Base-by-base conservation (phyloP, 2,113 vertebrate species). In the Sapajus apella region DNA sequence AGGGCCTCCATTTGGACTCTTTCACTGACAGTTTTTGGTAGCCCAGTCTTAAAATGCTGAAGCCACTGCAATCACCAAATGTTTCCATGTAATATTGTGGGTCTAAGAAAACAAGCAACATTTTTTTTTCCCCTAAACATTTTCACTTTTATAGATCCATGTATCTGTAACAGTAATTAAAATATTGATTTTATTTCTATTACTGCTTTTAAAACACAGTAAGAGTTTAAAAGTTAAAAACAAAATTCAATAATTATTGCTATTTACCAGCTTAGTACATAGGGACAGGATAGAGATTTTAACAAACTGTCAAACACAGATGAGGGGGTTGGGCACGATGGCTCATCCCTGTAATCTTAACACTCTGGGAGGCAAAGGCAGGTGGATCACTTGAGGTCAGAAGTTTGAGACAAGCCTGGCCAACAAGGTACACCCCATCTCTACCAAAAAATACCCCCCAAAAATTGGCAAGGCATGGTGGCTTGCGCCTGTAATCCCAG, bases 141-240 rank as follows among this genome's bases (percentile, higher is more conserved):
- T 81, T 91, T 73, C 6, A 64, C 47, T 77, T 96, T 95, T 56
- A 91, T 13, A 82, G 21, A 82, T 56, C 25, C 35, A 79, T 17
- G 58, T 45, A 79, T 73, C 23, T 30, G 77, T 23, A 90, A 86
- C 16, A 87, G 37, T 82, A 88, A 91, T 40, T 18, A 82, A 96
- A 89, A 13, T 81, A 58, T 3, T 56, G 43, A 55, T 73, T 92
- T 87, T n/a, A 77, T 72, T 94, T 94, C 68, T 70, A 6, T 35
- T 68, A 83, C 47, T 45, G 80, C 32, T 94, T 96, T 93, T 55
- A 95, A 93, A 64, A 68, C 56, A 80, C 12, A 14, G 2, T 35
- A 30, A 68, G 21, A 47, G 27, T 43, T 75, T 43, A 96, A 87
- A 66, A 66, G 9, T 55, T 79, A 91, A 96, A 95, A 95, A 91